A percentile compares a stretch with the other conserved stretches of the same genome.
phyloP scores from a whole-genome alignment of 2,113 vertebrate species.

The Dicaeum eximium region DNA sequence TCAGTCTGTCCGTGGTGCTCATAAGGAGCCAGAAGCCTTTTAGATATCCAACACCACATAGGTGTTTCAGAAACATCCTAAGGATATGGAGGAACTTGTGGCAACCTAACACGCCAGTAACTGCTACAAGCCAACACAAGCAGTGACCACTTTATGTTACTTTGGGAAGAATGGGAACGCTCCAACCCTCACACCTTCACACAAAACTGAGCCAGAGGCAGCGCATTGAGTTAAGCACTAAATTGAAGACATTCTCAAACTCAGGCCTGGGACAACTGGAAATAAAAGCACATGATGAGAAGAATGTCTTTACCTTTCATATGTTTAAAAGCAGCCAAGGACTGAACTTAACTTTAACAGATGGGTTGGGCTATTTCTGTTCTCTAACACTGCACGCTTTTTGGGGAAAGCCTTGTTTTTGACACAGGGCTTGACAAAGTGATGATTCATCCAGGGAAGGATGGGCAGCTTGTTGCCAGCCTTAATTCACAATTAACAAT shows the following conservation, averaged over 20 bases:
- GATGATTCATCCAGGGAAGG: conserved; percentile 54
- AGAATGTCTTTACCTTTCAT: neutral
- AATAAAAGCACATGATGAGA: neutral
- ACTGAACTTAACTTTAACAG: neutral
- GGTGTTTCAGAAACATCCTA: neutral
- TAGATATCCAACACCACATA: neutral
- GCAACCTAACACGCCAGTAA: neutral
- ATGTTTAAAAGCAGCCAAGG: neutral
- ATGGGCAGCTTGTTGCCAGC: conserved; percentile 21
- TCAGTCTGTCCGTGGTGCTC: neutral
- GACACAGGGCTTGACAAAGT: conserved; percentile 40
- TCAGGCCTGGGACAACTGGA: neutral
- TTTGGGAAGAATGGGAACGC: neutral
- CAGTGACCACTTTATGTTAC: neutral
- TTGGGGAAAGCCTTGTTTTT: conserved; percentile 24
- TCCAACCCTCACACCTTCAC: neutral
- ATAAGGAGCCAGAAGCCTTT: neutral
- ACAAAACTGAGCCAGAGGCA: neutral
- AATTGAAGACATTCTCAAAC: neutral
- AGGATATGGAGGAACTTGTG: neutral
- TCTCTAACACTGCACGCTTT: neutral
- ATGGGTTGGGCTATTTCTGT: neutral
- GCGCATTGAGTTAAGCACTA: accelerated
- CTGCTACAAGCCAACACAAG: neutral
- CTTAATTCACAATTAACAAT: conserved; percentile 31